A percentile compares a stretch with the other conserved stretches of the same genome.
Conservation (phyloP, 92 coral and sea anemone genomes). For the Epizoanthus fatuus region DNA sequence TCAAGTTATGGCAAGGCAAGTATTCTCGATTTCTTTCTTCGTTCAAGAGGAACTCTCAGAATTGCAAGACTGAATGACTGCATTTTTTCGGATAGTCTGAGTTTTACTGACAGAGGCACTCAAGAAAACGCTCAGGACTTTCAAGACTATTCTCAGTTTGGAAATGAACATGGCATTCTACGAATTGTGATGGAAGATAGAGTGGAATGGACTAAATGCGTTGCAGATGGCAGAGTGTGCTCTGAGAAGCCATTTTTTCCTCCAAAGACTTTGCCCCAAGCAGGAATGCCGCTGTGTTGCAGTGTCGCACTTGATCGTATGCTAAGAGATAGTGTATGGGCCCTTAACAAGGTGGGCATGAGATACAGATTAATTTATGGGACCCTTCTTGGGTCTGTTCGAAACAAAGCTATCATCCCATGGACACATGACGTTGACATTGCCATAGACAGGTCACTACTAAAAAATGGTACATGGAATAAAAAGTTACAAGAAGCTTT, state of each 20-base stretch:
- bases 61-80: constrained; percentile 71
- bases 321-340: constrained; percentile 64
- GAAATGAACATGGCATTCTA: constrained; percentile 61
- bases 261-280: constrained; percentile 61
- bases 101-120: constrained; percentile 63
- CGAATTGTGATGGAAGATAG: constrained; percentile 72
- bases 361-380: constrained; percentile 73
- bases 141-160: constrained; percentile 70
- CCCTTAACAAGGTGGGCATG: constrained; percentile 51
- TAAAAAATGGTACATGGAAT: constrained; percentile 27
- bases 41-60: constrained; percentile 68
- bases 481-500: constrained; percentile 27
- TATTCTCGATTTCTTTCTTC: constrained; percentile 72
- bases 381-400: constrained; percentile 76
- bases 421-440: constrained; percentile 79
- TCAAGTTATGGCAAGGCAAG: constrained; percentile 56
- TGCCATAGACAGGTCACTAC: constrained; percentile 37
- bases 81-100: constrained; percentile 39
- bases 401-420: constrained; percentile 82
- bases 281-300: constrained; percentile 77
- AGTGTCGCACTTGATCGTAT: constrained; percentile 63
- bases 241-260: constrained; percentile 67
- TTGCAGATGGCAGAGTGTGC: constrained; percentile 72
- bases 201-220: constrained; percentile 83
- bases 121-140: constrained; percentile 55